phyloP scores from a whole-genome alignment of 2,797 vertebrate genomes.

The Platyrinchus mystaceus region DNA sequence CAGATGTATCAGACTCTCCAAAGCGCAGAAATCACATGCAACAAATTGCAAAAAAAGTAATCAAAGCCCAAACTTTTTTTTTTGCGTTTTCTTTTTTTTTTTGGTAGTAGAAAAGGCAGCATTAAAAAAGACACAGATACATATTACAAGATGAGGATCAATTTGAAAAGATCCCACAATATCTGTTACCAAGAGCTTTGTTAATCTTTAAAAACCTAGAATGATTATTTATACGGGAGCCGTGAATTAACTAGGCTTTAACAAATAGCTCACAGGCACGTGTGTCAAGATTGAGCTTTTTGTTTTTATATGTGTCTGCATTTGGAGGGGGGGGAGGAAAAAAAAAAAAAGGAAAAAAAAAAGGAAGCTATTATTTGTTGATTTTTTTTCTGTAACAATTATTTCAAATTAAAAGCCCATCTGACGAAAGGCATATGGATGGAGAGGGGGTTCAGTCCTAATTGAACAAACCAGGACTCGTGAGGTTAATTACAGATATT shows the following conservation, averaged over 20 bases:
- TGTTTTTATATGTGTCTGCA: conserved; percentile 26
- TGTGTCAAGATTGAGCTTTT: conserved; percentile 30
- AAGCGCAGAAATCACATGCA: conserved; percentile 15
- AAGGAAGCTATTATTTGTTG: conserved; percentile 51
- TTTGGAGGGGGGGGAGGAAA: neutral
- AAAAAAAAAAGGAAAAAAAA: neutral
- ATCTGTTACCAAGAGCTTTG: conserved; percentile 44
- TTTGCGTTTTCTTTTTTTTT: neutral
- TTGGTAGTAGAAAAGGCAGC: neutral
- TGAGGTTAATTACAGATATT: conserved; percentile 86
- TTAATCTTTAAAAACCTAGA: conserved; percentile 61
- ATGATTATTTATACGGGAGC: conserved; percentile 36
- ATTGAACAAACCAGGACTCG: conserved; percentile 78
- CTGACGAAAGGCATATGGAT: conserved; percentile 75
- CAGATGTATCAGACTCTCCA: conserved; percentile 21
- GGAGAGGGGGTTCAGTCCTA: conserved; percentile 70
- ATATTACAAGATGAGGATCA: conserved; percentile 38
- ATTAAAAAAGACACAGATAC: conserved; percentile 33
- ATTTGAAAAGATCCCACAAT: conserved; percentile 58
- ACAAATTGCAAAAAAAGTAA: conserved; percentile 39
- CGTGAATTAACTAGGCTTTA: conserved; percentile 41
- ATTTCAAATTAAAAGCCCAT: conserved; percentile 73
- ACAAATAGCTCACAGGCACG: conserved; percentile 52
- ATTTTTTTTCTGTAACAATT: conserved; percentile 67
- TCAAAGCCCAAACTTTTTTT: neutral